Percentiles rank a stretch among this genome's conserved stretches.
Evolutionary conservation across 1,140 invertebrate genomes (phyloP).

Genomic region (Agrilus planipennis): DNA sequence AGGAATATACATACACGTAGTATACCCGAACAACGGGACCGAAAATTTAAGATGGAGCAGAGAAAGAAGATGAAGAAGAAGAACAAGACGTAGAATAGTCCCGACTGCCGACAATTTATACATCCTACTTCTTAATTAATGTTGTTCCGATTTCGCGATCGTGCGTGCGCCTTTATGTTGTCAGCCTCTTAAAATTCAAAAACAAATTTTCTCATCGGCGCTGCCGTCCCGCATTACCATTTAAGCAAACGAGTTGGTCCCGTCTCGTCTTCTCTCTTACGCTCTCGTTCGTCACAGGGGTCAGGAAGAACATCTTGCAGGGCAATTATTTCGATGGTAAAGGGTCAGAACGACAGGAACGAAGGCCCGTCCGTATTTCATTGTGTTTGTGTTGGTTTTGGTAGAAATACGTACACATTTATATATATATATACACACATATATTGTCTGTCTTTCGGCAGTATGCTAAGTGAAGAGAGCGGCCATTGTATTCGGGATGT

Average conservation of each 20-base stretch:
- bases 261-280: too few relatives aligned
- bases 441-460: too few relatives aligned
- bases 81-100: too few relatives aligned
- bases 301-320: slow-evolving; percentile 1
- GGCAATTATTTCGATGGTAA: slow-evolving; percentile 18
- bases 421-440: too few relatives aligned
- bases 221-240: slow-evolving; percentile 24
- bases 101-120: too few relatives aligned
- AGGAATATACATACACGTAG: too few relatives aligned
- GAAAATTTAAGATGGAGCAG: neutral
- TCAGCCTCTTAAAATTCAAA: slow-evolving; percentile 4
- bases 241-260: slow-evolving; percentile 23
- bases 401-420: slow-evolving; percentile 13
- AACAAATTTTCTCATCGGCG: slow-evolving; percentile 5
- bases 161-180: slow-evolving; percentile 3
- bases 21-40: too few relatives aligned
- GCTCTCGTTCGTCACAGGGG: too few relatives aligned
- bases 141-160: too few relatives aligned
- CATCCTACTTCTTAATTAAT: too few relatives aligned
- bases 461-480: slow-evolving; percentile 29
- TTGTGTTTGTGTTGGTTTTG: slow-evolving; percentile 12
- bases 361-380: too few relatives aligned
- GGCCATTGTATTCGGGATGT: slow-evolving; percentile 31
- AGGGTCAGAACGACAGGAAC: too few relatives aligned
- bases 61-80: slow-evolving; percentile 3